Evolutionary conservation across 2,797 vertebrate genomes (phyloP), one percentile per base, ranked within the genome.

Genomic region (Syngnathus acus): DNA sequence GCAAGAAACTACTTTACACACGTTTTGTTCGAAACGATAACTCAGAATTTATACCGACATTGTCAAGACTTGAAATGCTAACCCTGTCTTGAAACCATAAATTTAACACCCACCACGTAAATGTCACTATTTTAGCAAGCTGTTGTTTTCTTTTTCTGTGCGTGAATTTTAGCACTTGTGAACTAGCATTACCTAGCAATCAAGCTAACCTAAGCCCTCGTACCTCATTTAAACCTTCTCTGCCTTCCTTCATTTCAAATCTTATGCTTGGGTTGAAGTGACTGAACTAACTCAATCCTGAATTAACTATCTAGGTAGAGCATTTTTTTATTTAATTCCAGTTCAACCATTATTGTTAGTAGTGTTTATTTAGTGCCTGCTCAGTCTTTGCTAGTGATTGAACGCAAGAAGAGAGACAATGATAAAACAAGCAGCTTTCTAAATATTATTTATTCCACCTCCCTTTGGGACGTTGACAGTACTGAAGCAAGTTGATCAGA

Each of bases 401-500:
- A 43, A 62, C 2, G 19, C 9, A 11, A 62, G n/a, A 26, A 45
- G 60, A 42, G 60, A 37, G 55, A 38, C 26, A 6, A 17, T 62
- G 17, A 6, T n/a, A 43, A 62, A 62, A 43, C 40, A 13, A 45
- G 60, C 40, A 40, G 40, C 60, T 16, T 26, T 45, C 16, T 26
- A 26, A 62, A 62, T 9, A 4, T 7, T 45, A 45, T 17, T 42
- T 45, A 43, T 43, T 62, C 26, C 55, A 6, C 26, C 14, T 58
- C 55, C 55, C 55, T 58, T 58, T 62, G 40, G 60, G 60, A 62
- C 40, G 19, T 45, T 62, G 42, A 16, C 40, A 45, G 42, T 47
- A 45, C 60, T 58, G 55, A 45, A 61, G 9, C 59, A 40, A 40
- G 39, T 42, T 61, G 11, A 62, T 45, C 40, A 14, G 21, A 62